Evolutionary conservation across 2,113 vertebrate species (phyloP).

Genomic region (Monarcha castaneiventris): DNA sequence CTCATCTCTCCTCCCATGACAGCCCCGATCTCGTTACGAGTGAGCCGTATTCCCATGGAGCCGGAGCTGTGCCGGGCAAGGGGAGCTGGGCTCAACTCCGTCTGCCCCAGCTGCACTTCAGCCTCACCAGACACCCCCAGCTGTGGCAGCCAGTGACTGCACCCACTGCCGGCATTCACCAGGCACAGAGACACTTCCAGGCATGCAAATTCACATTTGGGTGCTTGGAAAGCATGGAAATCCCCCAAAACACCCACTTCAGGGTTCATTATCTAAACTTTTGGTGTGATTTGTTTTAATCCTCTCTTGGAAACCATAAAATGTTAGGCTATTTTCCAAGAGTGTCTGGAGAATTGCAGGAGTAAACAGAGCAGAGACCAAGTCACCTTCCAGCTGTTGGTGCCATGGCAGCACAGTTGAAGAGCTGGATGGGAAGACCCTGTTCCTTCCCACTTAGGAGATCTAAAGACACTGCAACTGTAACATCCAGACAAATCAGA

Average conservation of each 20-base stretch:
- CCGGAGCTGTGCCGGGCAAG: rapidly evolving
- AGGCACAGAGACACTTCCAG: not conserved
- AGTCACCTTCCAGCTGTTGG: not conserved
- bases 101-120: not conserved
- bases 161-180: rapidly evolving
- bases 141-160: not conserved
- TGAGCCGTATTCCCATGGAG: rapidly evolving
- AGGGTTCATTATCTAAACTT: not conserved
- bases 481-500: not conserved
- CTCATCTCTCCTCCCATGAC: not conserved
- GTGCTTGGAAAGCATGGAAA: not conserved
- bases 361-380: not conserved
- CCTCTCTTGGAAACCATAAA: not conserved
- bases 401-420: not conserved
- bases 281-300: not conserved
- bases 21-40: rapidly evolving
- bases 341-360: not conserved
- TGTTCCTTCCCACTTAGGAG: not conserved
- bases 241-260: not conserved
- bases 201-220: rapidly evolving
- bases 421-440: not conserved
- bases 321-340: not conserved
- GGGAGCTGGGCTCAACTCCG: not conserved
- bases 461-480: not conserved
- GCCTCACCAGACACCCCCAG: not conserved